Conservation (phyloP, 2,888 invertebrate species). For the Gari tellinella region DNA sequence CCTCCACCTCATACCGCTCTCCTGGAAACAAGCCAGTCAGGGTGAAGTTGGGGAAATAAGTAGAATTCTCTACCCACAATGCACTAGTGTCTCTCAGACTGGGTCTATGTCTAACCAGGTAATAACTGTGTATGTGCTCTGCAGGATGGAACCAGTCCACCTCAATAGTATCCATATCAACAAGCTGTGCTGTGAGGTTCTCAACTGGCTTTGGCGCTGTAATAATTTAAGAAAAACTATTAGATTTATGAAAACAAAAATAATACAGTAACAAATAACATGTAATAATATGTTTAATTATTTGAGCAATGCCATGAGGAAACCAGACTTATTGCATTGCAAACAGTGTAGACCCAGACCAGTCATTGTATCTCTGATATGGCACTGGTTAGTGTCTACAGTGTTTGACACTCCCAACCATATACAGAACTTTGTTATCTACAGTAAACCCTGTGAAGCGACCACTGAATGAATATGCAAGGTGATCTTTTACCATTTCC, state of each 20-base stretch:
- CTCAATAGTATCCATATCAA: slow-evolving; percentile 37
- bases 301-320: too few species aligned
- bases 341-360: too few species aligned
- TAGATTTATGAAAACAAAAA: too few species aligned
- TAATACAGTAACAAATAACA: too few species aligned
- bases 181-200: slow-evolving; percentile 52
- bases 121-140: slow-evolving; percentile 63
- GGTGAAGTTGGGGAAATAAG: slow-evolving; percentile 39
- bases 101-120: slow-evolving; percentile 64
- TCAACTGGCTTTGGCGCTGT: slow-evolving; percentile 68
- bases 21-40: slow-evolving; percentile 69
- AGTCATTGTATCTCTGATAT: too few species aligned
- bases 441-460: too few species aligned
- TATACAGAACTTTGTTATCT: too few species aligned
- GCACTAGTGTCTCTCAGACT: slow-evolving; percentile 54
- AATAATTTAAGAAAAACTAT: slow-evolving; percentile 6
- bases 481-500: too few species aligned
- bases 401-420: too few species aligned
- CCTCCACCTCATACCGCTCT: slow-evolving; percentile 70
- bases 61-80: slow-evolving; percentile 59
- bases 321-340: too few species aligned
- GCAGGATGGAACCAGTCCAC: slow-evolving; percentile 65
- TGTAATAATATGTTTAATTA: too few species aligned
- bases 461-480: too few species aligned
- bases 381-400: neutral